Evolutionary conservation across 2,113 vertebrate species (phyloP), one percentile per base, ranked within the genome.

Genomic region (Thunnus maccoyii): DNA sequence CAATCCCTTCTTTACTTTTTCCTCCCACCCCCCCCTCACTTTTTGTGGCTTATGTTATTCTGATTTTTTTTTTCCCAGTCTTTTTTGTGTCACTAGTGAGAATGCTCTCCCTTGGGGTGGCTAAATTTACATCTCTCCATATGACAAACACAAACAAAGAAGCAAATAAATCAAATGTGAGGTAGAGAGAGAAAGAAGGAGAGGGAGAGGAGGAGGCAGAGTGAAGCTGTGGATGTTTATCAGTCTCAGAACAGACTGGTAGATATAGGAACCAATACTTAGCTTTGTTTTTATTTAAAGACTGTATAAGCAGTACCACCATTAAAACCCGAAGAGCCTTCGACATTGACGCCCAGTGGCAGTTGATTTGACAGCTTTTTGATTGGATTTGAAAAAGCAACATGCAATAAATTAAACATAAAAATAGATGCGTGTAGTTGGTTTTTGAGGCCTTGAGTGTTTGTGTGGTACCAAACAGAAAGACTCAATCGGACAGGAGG

Each of bases 101-200:
- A 80, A 92, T 87, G 83, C 80, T 73, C 67, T 93, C 93, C 90
- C 92, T 88, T 88, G 91, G 91, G 91, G 91, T 87, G 89, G 86
- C 89, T 92, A 92, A 91, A 93, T 95, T 92, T 93, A 92, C 91
- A 93, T 94, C 88, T 92, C 89, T 92, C 86, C 91, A 85, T 91
- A 92, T 89, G 90, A 95, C 90, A 94, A 92, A 93, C 87, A 92
- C 91, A 91, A 90, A 93, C 88, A 94, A 89, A 91, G 88, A 88
- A 88, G 86, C 80, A 95, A 94, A 91, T 91, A 91, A 86, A 93
- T 91, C 89, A 91, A 88, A 91, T 74, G 84, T 74, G 75, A 85
- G 81, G 51, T 61, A 56, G 70, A 66, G 18, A 55, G 22, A 54
- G 41, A 50, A 65, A 65, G 32, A 58, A 70, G 68, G 22, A 74